Percentiles rank a stretch among this genome's conserved stretches.
These are phyloP conservation scores for Myocastor coypus DNA, from an alignment of 2,113 vertebrate species.

Conservation along the genomic window DNA sequence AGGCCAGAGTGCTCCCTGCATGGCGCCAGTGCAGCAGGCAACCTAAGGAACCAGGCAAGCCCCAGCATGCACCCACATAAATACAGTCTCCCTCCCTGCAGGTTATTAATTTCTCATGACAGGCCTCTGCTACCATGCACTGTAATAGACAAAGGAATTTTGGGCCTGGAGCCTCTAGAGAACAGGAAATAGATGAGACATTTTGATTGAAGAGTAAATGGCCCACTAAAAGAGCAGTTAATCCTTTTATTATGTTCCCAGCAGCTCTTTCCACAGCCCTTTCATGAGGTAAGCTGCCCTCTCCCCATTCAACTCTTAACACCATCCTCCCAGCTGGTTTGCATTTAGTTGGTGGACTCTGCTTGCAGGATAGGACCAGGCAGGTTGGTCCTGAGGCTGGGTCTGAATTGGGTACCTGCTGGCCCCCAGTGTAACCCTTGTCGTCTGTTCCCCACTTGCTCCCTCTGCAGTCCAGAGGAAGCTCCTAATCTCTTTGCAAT, in stretches of 20 bases:
- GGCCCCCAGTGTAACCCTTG: neutral
- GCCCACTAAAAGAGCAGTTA: constrained; percentile 93
- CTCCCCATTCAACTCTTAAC: constrained; percentile 90
- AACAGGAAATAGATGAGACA: constrained; percentile 97
- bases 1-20: neutral
- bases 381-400: neutral
- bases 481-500: constrained; percentile 97
- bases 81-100: constrained; percentile 82
- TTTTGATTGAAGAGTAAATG: constrained; percentile 95
- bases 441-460: neutral
- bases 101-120: constrained; percentile 91
- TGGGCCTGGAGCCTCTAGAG: constrained; percentile 91
- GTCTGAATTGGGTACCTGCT: neutral
- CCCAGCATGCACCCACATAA: constrained; percentile 56
- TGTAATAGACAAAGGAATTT: constrained; percentile 95
- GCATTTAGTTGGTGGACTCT: constrained; percentile 86
- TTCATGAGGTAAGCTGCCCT: constrained; percentile 90
- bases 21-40: neutral
- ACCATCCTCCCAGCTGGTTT: constrained; percentile 91
- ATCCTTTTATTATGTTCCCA: constrained; percentile 97
- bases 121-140: constrained; percentile 88
- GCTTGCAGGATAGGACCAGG: constrained; percentile 63
- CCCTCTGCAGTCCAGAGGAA: constrained; percentile 90
- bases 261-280: constrained; percentile 92
- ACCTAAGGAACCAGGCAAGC: neutral